Base-by-base conservation (phyloP, 2,113 vertebrate species). In the Oncorhynchus keta region DNA sequence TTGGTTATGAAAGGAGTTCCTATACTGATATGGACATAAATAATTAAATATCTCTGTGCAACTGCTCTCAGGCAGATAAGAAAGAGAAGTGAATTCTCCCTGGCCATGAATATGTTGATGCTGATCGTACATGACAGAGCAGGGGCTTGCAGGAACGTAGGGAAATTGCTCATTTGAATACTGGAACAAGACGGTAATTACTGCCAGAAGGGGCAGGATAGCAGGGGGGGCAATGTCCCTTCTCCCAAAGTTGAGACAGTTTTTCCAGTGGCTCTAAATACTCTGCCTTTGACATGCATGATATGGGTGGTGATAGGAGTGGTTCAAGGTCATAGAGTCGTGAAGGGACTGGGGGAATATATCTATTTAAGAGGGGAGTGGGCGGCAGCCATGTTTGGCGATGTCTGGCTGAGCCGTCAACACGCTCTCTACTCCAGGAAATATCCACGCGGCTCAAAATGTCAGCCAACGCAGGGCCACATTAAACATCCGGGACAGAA, bases 111-210 rank as follows among this genome's bases (percentile, higher is more conserved):
- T 69, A 76, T 84, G 90, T 75, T 87, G 90, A 91, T 75, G 79
- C 78, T 83, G 81, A 91, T 84, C 81, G 75, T n/a, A 82, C 85
- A 76, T 88, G 90, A 89, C 87, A 85, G 84, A 90, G 77, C 70
- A 82, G 71, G 77, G 79, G 68, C 78, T 75, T 81, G 74, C 78
- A 76, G 79, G 79, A 80, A 76, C 76, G 82, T 77, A 69, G 85
- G 87, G 59, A 61, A 74, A 86, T 70, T 83, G 86, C 88, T 89
- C 81, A 86, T 87, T 90, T 84, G 79, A 88, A 86, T 81, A 77
- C 76, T 79, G 71, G 70, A 75, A 81, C 62, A 76, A 79, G 82
- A 76, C 68, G 64, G 78, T 73, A 77, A 81, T 85, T 88, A 85
- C 74, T 71, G 83, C 78, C 81, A 85, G 64, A 75, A 76, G 80